phyloP scores from a whole-genome alignment of 2,888 invertebrate species.

The Cyclophora punctaria region DNA sequence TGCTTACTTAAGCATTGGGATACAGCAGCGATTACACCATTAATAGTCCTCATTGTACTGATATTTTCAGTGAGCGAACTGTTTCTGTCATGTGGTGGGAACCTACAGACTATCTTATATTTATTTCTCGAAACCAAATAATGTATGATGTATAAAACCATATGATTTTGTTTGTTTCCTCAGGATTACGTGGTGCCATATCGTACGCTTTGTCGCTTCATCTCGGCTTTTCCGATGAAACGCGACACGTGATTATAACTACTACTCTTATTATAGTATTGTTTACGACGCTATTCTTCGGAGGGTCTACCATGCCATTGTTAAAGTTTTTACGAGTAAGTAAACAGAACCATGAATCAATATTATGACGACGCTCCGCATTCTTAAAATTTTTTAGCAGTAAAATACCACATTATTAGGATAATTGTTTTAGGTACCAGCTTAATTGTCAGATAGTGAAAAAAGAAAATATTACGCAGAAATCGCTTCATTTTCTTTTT shows the following conservation, averaged over 20 bases:
- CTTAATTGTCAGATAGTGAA: too few species aligned
- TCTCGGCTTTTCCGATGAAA: slow-evolving; percentile 94
- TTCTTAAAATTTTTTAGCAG: too few species aligned
- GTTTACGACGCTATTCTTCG: slow-evolving; percentile 95
- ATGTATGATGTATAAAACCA: neutral
- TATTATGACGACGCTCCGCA: too few species aligned
- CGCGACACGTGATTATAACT: slow-evolving; percentile 96
- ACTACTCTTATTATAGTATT: slow-evolving; percentile 98
- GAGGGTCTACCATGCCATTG: slow-evolving; percentile 98
- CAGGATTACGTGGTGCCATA: slow-evolving; percentile 95
- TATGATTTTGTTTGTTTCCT: slow-evolving; percentile 6
- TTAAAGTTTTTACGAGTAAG: slow-evolving; percentile 90
- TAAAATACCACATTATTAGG: too few species aligned
- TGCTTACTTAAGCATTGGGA: too few species aligned
- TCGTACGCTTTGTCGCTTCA: slow-evolving; percentile 98
- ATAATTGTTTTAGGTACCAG: too few species aligned
- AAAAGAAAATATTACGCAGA: too few species aligned
- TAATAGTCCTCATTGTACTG: too few species aligned
- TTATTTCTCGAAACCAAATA: neutral
- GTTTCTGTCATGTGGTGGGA: neutral
- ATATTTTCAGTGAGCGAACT: too few species aligned
- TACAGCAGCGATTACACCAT: too few species aligned
- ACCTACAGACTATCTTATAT: neutral
- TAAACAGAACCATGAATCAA: neutral
- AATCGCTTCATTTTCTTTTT: too few species aligned